Conservation (phyloP, 2,113 vertebrate species). For the Tupaia chinensis region DNA sequence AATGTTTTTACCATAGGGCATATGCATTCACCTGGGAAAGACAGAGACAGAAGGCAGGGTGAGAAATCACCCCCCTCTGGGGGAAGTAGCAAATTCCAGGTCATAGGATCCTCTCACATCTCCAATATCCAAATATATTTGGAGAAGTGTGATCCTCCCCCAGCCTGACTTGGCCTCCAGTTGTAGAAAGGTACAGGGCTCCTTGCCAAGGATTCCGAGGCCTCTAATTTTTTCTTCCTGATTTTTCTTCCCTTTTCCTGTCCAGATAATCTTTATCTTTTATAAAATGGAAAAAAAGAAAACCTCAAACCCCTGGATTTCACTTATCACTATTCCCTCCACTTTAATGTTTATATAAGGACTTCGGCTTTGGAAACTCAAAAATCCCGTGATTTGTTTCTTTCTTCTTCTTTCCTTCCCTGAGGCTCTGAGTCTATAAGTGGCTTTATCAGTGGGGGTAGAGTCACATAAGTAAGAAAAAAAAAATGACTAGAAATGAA, state of each 20-base stretch:
- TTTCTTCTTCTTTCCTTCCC: conserved; percentile 18
- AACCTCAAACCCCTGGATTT: not conserved
- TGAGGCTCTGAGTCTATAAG: not conserved
- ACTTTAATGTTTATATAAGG: not conserved
- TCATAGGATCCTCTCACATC: not conserved
- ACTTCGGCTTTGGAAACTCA: conserved; percentile 2
- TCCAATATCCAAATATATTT: not conserved
- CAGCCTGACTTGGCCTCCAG: not conserved
- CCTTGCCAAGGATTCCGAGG: not conserved
- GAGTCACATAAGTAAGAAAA: not conserved
- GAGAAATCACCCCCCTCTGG: no score
- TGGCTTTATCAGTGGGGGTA: not conserved
- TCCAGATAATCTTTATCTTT: not conserved
- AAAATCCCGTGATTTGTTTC: not conserved
- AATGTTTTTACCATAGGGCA: no score
- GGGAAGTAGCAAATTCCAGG: not conserved
- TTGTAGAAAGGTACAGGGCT: no score
- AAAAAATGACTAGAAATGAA: not conserved
- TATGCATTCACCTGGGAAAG: no score
- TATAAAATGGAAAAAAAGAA: conserved; percentile 21
- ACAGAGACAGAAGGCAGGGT: no score
- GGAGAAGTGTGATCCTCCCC: not conserved
- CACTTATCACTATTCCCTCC: not conserved
- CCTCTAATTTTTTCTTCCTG: not conserved
- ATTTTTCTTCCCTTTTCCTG: not conserved